These are phyloP conservation scores for Parnassius apollo DNA, from an alignment of 2,888 invertebrate species.

Conservation along the genomic window DNA sequence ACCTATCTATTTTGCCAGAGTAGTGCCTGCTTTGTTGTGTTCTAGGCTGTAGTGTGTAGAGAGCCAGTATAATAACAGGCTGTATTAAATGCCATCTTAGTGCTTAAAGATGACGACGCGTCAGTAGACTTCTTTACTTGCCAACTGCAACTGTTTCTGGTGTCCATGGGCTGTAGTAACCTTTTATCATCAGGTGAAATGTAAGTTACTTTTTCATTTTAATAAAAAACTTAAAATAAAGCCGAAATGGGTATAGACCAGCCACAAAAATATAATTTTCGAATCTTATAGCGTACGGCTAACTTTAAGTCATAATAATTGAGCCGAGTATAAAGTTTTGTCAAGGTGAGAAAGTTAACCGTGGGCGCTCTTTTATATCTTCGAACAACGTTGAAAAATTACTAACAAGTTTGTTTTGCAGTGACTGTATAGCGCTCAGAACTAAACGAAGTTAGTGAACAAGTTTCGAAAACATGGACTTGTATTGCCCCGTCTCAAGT, in stretches of 20 bases:
- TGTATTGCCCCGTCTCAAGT: background rate
- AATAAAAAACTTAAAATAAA: no score
- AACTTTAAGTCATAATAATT: slow-evolving; percentile 1
- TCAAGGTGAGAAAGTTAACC: slow-evolving; percentile 6
- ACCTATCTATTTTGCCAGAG: no score
- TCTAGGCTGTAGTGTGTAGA: no score
- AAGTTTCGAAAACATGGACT: slow-evolving; percentile 8
- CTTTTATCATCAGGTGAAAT: no score
- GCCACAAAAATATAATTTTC: background rate
- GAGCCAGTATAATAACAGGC: no score
- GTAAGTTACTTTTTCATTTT: no score
- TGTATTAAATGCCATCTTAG: no score
- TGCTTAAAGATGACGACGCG: no score
- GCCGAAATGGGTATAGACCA: background rate
- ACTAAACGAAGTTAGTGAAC: slow-evolving; percentile 13
- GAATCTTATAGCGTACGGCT: background rate
- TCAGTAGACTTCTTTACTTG: no score
- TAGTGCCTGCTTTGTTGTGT: no score
- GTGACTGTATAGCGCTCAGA: background rate
- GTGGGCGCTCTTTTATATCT: slow-evolving; percentile 1
- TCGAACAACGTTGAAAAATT: slow-evolving; percentile 15
- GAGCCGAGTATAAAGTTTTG: background rate
- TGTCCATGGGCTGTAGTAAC: no score
- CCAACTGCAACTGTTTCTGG: no score
- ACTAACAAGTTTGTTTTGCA: slow-evolving; percentile 15